phyloP scores from a whole-genome alignment of 2,113 vertebrate genomes.

The Clarias magur region DNA sequence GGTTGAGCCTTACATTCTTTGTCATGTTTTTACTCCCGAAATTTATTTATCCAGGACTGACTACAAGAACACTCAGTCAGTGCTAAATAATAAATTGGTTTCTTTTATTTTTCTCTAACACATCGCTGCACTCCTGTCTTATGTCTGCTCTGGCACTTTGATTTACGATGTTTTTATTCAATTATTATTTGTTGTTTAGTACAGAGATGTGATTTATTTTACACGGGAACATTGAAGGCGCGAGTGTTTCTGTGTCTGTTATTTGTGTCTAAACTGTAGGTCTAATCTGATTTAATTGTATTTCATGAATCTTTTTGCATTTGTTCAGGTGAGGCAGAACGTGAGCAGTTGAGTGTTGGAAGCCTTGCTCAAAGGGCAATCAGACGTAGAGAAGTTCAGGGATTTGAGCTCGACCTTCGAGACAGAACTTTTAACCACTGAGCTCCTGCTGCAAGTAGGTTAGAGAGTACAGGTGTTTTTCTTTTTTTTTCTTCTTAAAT shows the following conservation, averaged over 20 bases:
- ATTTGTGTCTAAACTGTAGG: neutral
- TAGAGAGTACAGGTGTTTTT: neutral
- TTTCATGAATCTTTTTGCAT: neutral
- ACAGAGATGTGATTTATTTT: neutral
- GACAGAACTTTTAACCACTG: neutral
- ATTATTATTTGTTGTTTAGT: neutral
- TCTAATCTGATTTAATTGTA: neutral
- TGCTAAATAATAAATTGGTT: conserved; percentile 46
- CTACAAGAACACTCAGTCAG: conserved; percentile 30
- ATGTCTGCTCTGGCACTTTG: neutral
- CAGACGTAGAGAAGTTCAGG: neutral
- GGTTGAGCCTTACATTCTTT: conserved; percentile 64
- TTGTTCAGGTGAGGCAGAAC: conserved; percentile 10
- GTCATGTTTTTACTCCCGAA: conserved; percentile 34
- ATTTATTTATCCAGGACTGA: conserved; percentile 47
- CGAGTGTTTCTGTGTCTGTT: neutral
- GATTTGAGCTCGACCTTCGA: neutral
- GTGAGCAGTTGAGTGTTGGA: neutral
- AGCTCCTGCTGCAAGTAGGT: neutral
- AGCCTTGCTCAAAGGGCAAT: neutral
- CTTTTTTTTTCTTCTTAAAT: no score
- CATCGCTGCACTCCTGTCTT: conserved; percentile 23
- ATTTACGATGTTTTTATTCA: neutral
- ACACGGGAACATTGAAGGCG: neutral
- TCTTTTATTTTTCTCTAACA: conserved; percentile 39